Evolutionary conservation across 2,797 vertebrate genomes (phyloP), one percentile per base, ranked within the genome.

Genomic region (Rhynchotus rufescens): DNA sequence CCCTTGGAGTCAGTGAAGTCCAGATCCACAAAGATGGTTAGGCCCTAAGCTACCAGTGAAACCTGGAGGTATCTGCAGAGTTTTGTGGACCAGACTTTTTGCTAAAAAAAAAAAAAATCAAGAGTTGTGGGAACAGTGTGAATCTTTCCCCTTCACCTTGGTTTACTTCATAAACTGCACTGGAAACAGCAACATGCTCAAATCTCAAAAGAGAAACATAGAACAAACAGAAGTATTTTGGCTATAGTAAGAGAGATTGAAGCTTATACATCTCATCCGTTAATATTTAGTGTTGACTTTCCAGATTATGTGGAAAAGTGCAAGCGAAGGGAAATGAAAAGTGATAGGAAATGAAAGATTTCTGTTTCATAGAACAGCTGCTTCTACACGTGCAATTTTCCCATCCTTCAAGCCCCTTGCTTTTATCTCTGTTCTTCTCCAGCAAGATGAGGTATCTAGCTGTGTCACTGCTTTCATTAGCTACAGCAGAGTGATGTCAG

Each of bases 241-340:
- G 14, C 68, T 92, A 11, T 59, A 79, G 34, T 80, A 62, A 67
- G 71, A 49, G 60, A 12, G 71, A 44, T 0, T 1, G 0, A 25
- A 78, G 38, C 26, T 86, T 47, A 6, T 0, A 1, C 73, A 72
- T 59, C 79, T 94, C 66, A 28, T 72, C 23, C 3, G 0, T 73
- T 81, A 82, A 56, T 67, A 38, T 77, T 88, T 73, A 73, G 59
- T 64, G 65, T 65, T 80, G 73, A 76, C 36, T 88, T 90, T 73
- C 23, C 45, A 78, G 47, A 17, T 68, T 94, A 62, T 56, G 38
- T 75, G 34, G 73, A 85, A 69, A 90, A 64, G 30, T 54, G 36
- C 59, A 79, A 73, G 47, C 34, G 73, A 85, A 91, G 90, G 94
- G 91, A 96, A 95, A 91, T 90, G 44, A 93, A 73, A 90, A 84